Evolutionary conservation across 2,888 invertebrate genomes (phyloP).

Genomic region (Cyrtodaria siliqua): DNA sequence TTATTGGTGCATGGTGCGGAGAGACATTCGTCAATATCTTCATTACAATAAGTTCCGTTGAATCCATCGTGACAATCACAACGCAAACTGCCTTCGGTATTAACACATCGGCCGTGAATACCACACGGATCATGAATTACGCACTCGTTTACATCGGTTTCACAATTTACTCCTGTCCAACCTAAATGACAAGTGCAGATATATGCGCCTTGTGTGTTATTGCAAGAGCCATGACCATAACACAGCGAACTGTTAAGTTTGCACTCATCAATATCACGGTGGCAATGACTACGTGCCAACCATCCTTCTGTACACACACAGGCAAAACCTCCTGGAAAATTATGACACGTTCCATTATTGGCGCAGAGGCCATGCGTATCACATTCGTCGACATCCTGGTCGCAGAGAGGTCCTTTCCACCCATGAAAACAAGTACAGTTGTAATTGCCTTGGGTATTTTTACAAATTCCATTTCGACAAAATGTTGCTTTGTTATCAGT

Average conservation of each 20-base stretch:
- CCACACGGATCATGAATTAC: not conserved
- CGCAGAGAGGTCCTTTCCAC: too few species aligned
- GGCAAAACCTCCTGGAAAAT: too few species aligned
- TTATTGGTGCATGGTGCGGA: constrained; percentile 6
- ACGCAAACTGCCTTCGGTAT: constrained; percentile 23
- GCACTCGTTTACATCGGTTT: not conserved
- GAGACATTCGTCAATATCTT: constrained; percentile 42
- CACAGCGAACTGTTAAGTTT: not conserved
- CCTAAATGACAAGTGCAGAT: not conserved
- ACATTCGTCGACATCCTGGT: too few species aligned
- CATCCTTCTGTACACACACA: too few species aligned
- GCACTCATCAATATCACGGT: too few species aligned
- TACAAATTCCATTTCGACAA: too few species aligned
- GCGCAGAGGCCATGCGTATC: too few species aligned
- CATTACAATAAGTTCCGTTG: constrained; percentile 40
- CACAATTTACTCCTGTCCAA: not conserved
- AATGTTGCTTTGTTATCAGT: not conserved
- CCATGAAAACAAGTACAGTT: too few species aligned
- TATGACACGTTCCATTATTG: too few species aligned
- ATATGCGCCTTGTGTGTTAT: not conserved
- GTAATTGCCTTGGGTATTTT: too few species aligned
- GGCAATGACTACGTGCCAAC: too few species aligned
- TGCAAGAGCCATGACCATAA: not conserved
- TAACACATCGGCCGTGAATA: not conserved
- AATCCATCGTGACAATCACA: constrained; percentile 50